Evolutionary conservation across 2,888 invertebrate species (phyloP), one percentile per base, ranked within the genome.

Genomic region (Eutolmus rufibarbis): DNA sequence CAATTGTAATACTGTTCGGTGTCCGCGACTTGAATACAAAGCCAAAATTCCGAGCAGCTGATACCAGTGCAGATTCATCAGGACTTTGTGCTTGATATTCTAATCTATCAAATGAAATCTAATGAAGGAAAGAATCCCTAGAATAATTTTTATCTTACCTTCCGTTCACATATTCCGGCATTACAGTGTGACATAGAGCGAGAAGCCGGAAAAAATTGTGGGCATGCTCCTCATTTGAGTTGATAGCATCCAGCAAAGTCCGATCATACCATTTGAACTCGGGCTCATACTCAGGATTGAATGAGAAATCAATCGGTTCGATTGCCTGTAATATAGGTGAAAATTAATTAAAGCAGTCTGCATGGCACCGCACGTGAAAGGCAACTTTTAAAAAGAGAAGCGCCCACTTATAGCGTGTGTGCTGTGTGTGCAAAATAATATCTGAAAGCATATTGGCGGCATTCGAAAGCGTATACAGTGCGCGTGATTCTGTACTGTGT

Each of bases 41-140:
- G 90, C 99, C 99, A 93, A 99, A 99, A 93, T 99, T 99, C 90
- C 99, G 95, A 4, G 99, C 99, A 1, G 99, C 99, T 14, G 98
- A 97, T 28, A 99, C 99, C 51, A 99, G 94, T 1, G 99, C 99
- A 77, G 97, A 96, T 93, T 99, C 99, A 93, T 99, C 99, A 0
- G 99, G 99, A 88, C 98, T 99, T 93, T 99, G 99, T 28, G 99
- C 99, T 94, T 95, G 95, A 88, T 93, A 93, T 88, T 93, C 93
- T 81, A 93, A 88, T 19, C 91, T 90, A 87, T 23, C 66, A 28
- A 66, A 66, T 23, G 16, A 46, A 82, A 66, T 84, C 4, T 0
- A 14, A 51, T 37, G 74, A 87, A 86, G 51, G 1, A 74, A 51
- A 77, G 3, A 77, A 9, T 51, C 37, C 23, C 37, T 76, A 87